phyloP scores from a whole-genome alignment of 2,113 vertebrate genomes.

The Sinocyclocheilus rhinocerous region DNA sequence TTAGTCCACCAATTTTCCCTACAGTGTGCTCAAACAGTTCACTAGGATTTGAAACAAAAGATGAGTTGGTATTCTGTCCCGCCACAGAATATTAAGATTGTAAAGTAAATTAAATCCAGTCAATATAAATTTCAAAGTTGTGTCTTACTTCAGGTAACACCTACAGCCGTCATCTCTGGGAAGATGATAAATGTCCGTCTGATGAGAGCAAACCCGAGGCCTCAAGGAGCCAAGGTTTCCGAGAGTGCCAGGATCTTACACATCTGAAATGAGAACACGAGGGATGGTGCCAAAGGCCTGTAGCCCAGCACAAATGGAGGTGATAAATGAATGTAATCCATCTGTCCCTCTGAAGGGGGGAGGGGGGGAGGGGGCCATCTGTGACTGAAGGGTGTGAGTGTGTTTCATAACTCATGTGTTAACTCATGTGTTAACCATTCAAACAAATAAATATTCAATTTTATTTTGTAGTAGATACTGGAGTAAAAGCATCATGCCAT shows the following conservation, averaged over 20 bases:
- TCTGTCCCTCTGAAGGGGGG: constrained; percentile 52
- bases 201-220: constrained; percentile 34
- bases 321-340: constrained; percentile 57
- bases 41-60: not conserved
- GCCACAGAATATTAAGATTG: not conserved
- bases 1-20: not conserved
- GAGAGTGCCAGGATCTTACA: constrained; percentile 38
- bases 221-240: constrained; percentile 28
- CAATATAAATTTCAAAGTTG: not conserved
- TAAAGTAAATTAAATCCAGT: not conserved
- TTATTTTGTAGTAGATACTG: not conserved
- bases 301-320: constrained; percentile 58
- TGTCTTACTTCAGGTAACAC: constrained; percentile 13
- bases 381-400: constrained; percentile 1
- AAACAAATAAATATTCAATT: too few relatives aligned
- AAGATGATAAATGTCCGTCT: not conserved
- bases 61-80: not conserved
- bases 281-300: constrained; percentile 42
- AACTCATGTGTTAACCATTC: not conserved
- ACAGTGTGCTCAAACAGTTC: not conserved
- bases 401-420: not conserved
- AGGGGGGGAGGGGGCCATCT: too few relatives aligned
- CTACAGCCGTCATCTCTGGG: not conserved
- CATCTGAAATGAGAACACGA: constrained; percentile 36
- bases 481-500: too few relatives aligned